Percentiles rank a stretch among this genome's conserved stretches.
These are phyloP conservation scores for Eutolmus rufibarbis DNA, from an alignment of 2,888 invertebrate species.

Conservation along the genomic window DNA sequence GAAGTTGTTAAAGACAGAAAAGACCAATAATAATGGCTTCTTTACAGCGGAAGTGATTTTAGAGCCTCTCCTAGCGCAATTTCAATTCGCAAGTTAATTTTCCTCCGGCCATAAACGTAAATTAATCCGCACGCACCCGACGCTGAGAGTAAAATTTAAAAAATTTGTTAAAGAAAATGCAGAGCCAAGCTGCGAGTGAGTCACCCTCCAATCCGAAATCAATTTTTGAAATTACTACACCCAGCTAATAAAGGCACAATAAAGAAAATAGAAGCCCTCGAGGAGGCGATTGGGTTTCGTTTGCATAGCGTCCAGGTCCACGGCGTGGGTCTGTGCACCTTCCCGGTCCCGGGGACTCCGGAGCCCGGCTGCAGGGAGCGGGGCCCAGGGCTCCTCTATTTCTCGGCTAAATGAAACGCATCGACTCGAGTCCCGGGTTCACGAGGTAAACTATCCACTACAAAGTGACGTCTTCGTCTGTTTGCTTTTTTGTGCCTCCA, in stretches of 20 bases:
- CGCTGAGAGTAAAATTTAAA: neutral
- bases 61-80: neutral
- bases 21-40: neutral
- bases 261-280: slow-evolving; percentile 20
- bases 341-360: neutral
- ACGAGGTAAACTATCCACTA: slow-evolving; percentile 2
- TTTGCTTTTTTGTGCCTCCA: slow-evolving; percentile 22
- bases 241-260: slow-evolving; percentile 32
- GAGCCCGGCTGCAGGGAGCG: neutral
- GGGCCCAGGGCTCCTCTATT: neutral
- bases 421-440: slow-evolving; percentile 5
- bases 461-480: slow-evolving; percentile 33
- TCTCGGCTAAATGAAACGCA: slow-evolving; percentile 35
- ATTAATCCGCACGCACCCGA: neutral
- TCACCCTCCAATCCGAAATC: slow-evolving; percentile 16
- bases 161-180: neutral
- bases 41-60: neutral
- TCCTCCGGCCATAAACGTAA: neutral
- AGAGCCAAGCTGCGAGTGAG: neutral
- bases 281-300: slow-evolving; percentile 35
- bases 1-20: neutral
- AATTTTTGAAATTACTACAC: slow-evolving; percentile 30
- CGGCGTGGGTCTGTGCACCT: neutral
- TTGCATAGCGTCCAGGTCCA: neutral
- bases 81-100: neutral